Base-by-base conservation (phyloP, 2,797 vertebrate genomes). In the Crypturellus tataupa region DNA sequence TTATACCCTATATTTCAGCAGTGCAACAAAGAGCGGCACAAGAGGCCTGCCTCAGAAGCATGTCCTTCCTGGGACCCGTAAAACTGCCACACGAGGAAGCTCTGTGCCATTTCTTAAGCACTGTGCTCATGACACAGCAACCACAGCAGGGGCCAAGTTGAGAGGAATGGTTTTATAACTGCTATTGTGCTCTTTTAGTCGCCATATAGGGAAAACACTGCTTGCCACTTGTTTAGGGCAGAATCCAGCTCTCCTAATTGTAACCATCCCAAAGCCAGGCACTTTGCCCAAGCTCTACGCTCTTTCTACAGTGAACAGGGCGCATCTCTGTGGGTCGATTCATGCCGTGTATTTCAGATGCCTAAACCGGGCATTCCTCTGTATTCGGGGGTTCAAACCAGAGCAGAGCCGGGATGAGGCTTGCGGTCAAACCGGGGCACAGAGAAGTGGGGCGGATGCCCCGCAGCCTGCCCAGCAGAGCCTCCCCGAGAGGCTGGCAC, bases 331-430 rank as follows among this genome's bases (percentile, higher is more conserved):
- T 0, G 17, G 46, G 12, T 9, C 0, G 51, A 16, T 23, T 13
- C 33, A 15, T 31, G 19, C 39, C 39, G 1, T 5, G 15, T 8
- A 9, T 1, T 40, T 6, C 0, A 6, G 31, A 2, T 10, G 20
- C 13, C 59, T 3, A 1, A 4, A 2, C 0, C 0, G 70, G 37
- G 33, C 64, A 0, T 46, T 0, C 40, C 46, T 5, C 46, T 0
- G 10, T 0, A 0, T 9, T 8, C 39, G 1, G 3, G 24, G 2
- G 7, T 6, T 20, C 20, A 1, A 0, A 1, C 24, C 0, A 15
- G 25, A 6, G 5, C 59, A 15, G 10, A 12, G 18, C 29, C 8
- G 53, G 16, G 53, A 31, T 31, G 53, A 31, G 9, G 29, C 29
- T 55, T 18, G 17, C 53, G 18, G 29, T 18, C 53, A 10, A 55